Evolutionary conservation across 1,140 invertebrate species (phyloP), one percentile per base, ranked within the genome.

Genomic region (Mamestra configurata): DNA sequence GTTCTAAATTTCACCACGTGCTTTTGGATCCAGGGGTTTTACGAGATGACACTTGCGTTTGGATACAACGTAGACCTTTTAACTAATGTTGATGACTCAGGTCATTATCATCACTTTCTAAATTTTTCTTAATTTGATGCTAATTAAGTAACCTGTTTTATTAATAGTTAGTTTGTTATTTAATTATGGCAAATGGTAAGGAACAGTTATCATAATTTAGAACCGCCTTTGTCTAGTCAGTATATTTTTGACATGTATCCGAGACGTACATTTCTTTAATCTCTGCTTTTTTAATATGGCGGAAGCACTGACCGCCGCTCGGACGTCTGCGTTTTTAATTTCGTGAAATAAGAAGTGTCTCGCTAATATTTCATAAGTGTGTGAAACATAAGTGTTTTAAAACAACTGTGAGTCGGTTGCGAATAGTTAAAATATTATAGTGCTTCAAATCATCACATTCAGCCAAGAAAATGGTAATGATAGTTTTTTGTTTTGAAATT

Each of bases 401-500:
- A 73, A 81, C 80, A 79, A 79, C 59, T 82, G 73, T 79, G 80
- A 57, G 66, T 84, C 27, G 66, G 77, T 49, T 76, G 51, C 57
- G 49, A 35, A 55, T 64, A 22, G 79, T 79, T 80, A 46, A 77
- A 78, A 66, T 77, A 22, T 70, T 77, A 76, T 82, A 86, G 85
- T 88, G 83, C 79, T 81, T 80, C 79, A 82, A 84, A 86, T 82
- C 83, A 57, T 77, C 80, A 76, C 75, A 86, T 84, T 89, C 85
- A 77, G 81, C 79, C 81, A 81, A 86, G 94, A 95, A 94, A 95
- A 95, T 95, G 93, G 93, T 95, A 95, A 94, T 90, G 91, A 94
- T 95, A 94, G 92, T 95, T 95, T 95, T 95, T 95, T 95, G 93
- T 95, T 95, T 95, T 95, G 93, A 92, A 94, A 95, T 92, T 94